Evolutionary conservation across 1,140 invertebrate genomes (phyloP), one percentile per base, ranked within the genome.

Genomic region (Panagrolaimus sp.): DNA sequence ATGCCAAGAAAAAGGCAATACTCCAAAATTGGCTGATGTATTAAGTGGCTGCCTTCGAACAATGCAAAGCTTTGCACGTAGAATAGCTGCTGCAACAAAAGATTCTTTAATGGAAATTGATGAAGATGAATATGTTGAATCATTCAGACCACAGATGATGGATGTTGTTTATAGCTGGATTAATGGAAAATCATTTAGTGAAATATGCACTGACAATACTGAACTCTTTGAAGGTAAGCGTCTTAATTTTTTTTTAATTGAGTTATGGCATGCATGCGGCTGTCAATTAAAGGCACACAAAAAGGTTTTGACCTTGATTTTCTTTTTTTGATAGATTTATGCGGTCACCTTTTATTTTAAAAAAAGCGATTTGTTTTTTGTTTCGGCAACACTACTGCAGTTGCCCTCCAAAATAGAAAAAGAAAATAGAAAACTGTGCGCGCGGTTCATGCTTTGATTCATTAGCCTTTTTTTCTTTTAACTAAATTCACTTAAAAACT

Each of bases 151-250:
- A 20, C 92, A 88, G 76, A 87, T 99, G 43, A 98, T 98, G 93
- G 94, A 98, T 83, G 90, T 98, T n/a, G 92, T 98, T 20, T 89
- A 91, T 82, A 88, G 91, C 0, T 99, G 96, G 96, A 91, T 92
- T 78, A 93, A 93, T 78, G 95, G 95, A 23, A 88, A 90, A 16
- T 87, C 88, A n/a, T 99, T 99, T 84, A 85, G 90, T 69, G 88
- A 93, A 80, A 89, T 99, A 71, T 96, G 92, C 85, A 91, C 92
- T 85, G 96, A 96, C 90, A 97, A 94, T 0, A 97, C 94, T 0
- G 92, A 97, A 77, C 92, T 97, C 66, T 98, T 96, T 87, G 96
- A 99, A 89, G 96, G 91, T 90, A 83, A 20, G 25, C 46, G n/a
- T 73, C 43, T 25, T 8, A 20, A 20, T 3, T 27, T 23, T 38